These are phyloP conservation scores for Progne subis DNA, from an alignment of 2,113 vertebrate genomes.

Conservation along the genomic window DNA sequence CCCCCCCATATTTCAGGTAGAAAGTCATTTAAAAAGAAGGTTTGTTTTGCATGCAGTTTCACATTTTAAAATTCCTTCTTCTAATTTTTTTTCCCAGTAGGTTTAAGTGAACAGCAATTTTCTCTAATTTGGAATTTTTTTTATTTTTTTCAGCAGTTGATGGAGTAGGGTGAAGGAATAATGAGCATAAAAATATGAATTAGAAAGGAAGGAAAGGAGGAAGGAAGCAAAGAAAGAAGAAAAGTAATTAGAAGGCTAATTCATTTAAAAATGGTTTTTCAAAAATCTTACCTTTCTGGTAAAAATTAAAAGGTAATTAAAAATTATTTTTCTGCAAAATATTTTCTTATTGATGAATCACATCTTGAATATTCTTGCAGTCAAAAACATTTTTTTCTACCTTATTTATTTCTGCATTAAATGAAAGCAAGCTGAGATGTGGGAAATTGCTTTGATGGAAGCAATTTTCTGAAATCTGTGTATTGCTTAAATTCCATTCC, in stretches of 20 bases:
- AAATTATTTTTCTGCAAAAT: neutral
- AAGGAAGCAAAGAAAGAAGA: neutral
- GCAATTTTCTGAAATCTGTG: neutral
- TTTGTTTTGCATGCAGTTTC: neutral
- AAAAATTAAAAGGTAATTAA: neutral
- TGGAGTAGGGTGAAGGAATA: neutral
- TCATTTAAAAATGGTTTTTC: neutral
- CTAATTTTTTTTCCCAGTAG: neutral
- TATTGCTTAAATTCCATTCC: neutral
- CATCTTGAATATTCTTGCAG: neutral
- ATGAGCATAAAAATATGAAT: neutral
- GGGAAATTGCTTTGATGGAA: neutral
- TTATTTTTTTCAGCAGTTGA: neutral
- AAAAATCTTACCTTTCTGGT: neutral
- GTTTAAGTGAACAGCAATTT: neutral
- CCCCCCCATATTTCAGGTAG: neutral
- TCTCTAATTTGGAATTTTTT: slow-evolving; percentile 10
- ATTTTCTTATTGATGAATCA: neutral
- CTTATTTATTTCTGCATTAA: neutral
- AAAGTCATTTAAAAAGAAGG: neutral
- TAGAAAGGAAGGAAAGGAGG: neutral
- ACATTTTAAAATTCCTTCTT: neutral
- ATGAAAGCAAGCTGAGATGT: neutral
- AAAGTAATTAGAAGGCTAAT: neutral
- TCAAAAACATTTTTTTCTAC: neutral